Conservation (phyloP, 2,113 vertebrate genomes). For the Toxotes chatareus region DNA sequence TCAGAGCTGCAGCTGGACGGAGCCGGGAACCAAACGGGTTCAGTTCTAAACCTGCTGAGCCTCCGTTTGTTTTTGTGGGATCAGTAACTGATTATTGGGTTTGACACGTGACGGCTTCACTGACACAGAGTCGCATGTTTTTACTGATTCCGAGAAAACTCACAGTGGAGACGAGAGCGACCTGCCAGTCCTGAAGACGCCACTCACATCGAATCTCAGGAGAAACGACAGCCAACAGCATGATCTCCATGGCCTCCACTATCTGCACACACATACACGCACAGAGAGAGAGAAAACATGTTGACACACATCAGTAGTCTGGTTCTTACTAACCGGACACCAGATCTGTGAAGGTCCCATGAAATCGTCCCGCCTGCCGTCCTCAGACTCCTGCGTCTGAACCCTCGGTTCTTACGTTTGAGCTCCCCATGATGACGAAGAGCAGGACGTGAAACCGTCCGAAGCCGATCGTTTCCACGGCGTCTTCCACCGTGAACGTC, state of each 20-base stretch:
- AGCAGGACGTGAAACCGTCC: constrained; percentile 92
- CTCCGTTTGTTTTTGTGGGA: no score
- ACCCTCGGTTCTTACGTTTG: background rate
- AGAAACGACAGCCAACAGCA: constrained; percentile 93
- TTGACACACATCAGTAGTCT: background rate
- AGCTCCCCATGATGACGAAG: constrained; percentile 94
- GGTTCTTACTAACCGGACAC: no score
- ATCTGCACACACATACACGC: constrained; percentile 83
- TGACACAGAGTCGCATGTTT: no score
- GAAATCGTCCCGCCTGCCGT: no score
- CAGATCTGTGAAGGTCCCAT: no score
- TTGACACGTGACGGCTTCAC: no score
- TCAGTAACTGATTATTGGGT: no score
- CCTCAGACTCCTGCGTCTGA: no score
- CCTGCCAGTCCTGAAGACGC: constrained; percentile 94
- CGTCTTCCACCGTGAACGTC: constrained; percentile 92
- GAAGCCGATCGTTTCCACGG: constrained; percentile 93
- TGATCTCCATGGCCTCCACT: constrained; percentile 97
- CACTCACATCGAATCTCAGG: constrained; percentile 94
- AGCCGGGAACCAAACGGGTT: no score
- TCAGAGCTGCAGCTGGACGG: no score
- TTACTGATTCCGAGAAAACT: constrained; percentile 49
- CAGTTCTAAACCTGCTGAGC: no score
- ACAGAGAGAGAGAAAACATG: constrained; percentile 5
- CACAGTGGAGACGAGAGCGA: constrained; percentile 95